Evolutionary conservation across 2,113 vertebrate species (phyloP), one percentile per base, ranked within the genome.

Genomic region (Saccopteryx leptura): DNA sequence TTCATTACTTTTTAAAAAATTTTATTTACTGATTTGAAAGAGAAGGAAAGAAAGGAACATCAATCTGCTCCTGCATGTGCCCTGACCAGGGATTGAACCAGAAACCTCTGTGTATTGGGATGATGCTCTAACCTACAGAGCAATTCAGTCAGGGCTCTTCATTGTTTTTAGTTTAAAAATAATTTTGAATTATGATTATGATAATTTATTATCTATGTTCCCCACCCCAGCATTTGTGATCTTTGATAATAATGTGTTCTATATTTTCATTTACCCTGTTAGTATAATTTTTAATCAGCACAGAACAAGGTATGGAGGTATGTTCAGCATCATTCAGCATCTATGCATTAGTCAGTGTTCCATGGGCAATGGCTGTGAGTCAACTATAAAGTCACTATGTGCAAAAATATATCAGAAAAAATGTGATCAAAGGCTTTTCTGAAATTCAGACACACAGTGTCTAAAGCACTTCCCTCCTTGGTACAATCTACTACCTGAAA

Each of bases 141-240:
- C 39, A 39, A 39, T 39, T 39, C 39, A 39, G 39, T 39, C 39
- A 39, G 39, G 39, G 39, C 39, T 39, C 39, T 39, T 39, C 39
- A 39, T 82, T 89, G 17, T 33, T 76, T 89, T 61, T 54, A 17
- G 18, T 19, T 39, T 87, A 86, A 94, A 87, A 58, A 28, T 81
- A 82, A 87, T 66, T 71, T 90, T 76, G 82, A 76, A 81, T 72
- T 90, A 28, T 88, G 19, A 88, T 88, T 92, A 39, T 82, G 28
- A 28, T 15, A 54, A 58, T 48, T 28, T 23, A 39, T 58, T 68
- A 68, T 39, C 21, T 81, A 54, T 14, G 9, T n/a, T 2, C 4
- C 24, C 63, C 2, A 21, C 52, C 17, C 7, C 3, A 46, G 10
- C 8, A 82, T 52, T 46, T 76, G 4, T 74, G 14, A 50, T 56